Evolutionary conservation across 2,797 vertebrate species (phyloP).

Genomic region (Smutsia gigantea): DNA sequence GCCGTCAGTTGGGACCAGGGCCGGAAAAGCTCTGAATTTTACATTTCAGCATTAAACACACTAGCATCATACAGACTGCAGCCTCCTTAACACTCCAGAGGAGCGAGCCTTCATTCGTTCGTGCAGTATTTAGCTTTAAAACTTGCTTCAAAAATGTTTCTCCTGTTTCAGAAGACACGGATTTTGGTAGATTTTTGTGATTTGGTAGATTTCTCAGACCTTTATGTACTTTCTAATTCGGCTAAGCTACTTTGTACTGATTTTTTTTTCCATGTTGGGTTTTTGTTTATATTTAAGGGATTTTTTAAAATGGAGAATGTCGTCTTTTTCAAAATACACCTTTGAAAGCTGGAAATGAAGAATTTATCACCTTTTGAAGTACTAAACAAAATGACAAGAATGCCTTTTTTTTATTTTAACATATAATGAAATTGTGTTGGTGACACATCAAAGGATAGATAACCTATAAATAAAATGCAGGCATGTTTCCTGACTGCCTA

Average conservation of each 20-base stretch:
- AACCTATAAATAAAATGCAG: slow-evolving; percentile 54
- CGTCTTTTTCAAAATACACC: slow-evolving; percentile 30
- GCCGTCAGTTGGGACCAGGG: fast-evolving
- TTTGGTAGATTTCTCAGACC: not conserved
- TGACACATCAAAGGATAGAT: slow-evolving; percentile 49
- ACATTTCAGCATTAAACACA: not conserved
- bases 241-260: not conserved
- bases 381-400: slow-evolving; percentile 56
- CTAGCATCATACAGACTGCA: too few relatives aligned
- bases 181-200: not conserved
- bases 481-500: not conserved
- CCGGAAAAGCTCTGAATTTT: not conserved
- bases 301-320: not conserved
- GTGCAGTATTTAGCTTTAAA: not conserved
- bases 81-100: not conserved
- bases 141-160: not conserved
- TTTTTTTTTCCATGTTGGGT: not conserved
- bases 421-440: slow-evolving; percentile 21
- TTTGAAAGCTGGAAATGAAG: slow-evolving; percentile 43
- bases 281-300: slow-evolving; percentile 47
- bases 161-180: not conserved
- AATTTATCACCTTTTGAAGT: slow-evolving; percentile 47
- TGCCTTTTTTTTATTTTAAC: slow-evolving; percentile 49
- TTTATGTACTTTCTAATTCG: not conserved
- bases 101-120: not conserved